Evolutionary conservation across 2,888 invertebrate species (phyloP).

Genomic region (Drymonia ruficornis): DNA sequence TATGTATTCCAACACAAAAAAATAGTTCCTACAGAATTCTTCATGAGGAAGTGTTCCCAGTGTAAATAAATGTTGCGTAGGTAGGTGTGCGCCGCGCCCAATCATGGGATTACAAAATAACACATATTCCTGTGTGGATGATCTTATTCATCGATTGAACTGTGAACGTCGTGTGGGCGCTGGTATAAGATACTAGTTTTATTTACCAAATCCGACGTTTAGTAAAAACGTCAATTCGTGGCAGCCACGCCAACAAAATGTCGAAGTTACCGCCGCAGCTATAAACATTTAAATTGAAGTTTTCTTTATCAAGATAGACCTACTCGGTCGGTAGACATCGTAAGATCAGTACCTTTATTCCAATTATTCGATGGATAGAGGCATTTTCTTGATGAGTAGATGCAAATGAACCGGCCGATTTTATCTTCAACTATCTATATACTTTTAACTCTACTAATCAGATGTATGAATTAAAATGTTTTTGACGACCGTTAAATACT

Average conservation of each 20-base stretch:
- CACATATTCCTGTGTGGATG: slow-evolving; percentile 43
- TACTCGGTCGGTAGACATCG: slow-evolving; percentile 32
- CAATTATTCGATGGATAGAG: slow-evolving; percentile 45
- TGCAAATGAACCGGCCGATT: slow-evolving; percentile 25
- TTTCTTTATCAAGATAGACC: slow-evolving; percentile 47
- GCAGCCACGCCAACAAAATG: slow-evolving; percentile 45
- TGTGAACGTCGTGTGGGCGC: slow-evolving; percentile 48
- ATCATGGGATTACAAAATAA: slow-evolving; percentile 47
- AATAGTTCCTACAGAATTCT: slow-evolving; percentile 19
- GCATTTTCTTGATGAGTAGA: slow-evolving; percentile 35
- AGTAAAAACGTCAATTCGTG: slow-evolving; percentile 43
- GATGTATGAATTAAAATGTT: slow-evolving; percentile 17
- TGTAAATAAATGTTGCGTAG: slow-evolving; percentile 44
- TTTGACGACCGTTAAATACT: slow-evolving; percentile 2
- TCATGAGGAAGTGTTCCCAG: slow-evolving; percentile 17
- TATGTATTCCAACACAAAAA: slow-evolving; percentile 17
- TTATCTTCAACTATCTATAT: slow-evolving; percentile 22
- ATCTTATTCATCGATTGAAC: slow-evolving; percentile 48
- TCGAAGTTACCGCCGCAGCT: slow-evolving; percentile 36
- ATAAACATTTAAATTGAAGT: slow-evolving; percentile 51
- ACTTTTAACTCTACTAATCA: slow-evolving; percentile 22
- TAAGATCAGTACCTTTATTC: slow-evolving; percentile 37
- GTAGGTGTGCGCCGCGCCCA: slow-evolving; percentile 40
- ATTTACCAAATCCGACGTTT: slow-evolving; percentile 57
- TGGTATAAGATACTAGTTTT: slow-evolving; percentile 51